Conservation (phyloP, 2,888 invertebrate genomes). For the Phania funesta region DNA sequence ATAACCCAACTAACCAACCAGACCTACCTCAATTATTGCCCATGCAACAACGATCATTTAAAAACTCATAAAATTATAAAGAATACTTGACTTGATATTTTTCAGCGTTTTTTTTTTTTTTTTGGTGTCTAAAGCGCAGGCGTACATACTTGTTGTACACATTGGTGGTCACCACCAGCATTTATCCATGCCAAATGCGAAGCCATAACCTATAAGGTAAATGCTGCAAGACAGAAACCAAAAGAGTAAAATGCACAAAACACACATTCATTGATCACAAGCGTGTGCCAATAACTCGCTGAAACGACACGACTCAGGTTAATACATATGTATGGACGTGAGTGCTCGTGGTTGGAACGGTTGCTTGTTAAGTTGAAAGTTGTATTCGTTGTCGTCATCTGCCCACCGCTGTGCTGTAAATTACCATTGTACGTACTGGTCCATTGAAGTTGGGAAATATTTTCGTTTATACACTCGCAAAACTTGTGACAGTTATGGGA, state of each 20-base stretch:
- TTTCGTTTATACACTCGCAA: slow-evolving; percentile 47
- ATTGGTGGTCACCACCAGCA: slow-evolving; percentile 55
- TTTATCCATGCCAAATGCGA: neutral
- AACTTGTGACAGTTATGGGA: slow-evolving; percentile 25
- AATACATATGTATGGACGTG: slow-evolving; percentile 38
- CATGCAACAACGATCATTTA: slow-evolving; percentile 54
- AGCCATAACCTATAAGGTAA: slow-evolving; percentile 35
- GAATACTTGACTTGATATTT: slow-evolving; percentile 27
- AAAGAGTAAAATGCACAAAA: slow-evolving; percentile 51
- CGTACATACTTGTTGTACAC: slow-evolving; percentile 52
- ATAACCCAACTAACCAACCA: slow-evolving; percentile 42
- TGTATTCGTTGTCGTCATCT: slow-evolving; percentile 45
- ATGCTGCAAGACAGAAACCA: slow-evolving; percentile 16
- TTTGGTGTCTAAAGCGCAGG: slow-evolving; percentile 54
- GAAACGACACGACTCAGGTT: slow-evolving; percentile 63
- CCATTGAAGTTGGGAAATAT: slow-evolving; percentile 54
- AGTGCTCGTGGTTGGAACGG: slow-evolving; percentile 10
- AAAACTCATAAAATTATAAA: slow-evolving; percentile 66
- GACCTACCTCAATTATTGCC: slow-evolving; percentile 49
- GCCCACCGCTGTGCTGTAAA: slow-evolving; percentile 65
- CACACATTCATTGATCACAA: slow-evolving; percentile 62
- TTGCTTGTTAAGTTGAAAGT: slow-evolving; percentile 45
- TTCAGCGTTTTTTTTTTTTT: slow-evolving; percentile 1
- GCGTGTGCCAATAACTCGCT: slow-evolving; percentile 66
- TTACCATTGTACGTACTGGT: slow-evolving; percentile 57